Percentiles rank a stretch among this genome's conserved stretches.
Conservation (phyloP, 2,797 vertebrate genomes). For the Rhinogobio ventralis region DNA sequence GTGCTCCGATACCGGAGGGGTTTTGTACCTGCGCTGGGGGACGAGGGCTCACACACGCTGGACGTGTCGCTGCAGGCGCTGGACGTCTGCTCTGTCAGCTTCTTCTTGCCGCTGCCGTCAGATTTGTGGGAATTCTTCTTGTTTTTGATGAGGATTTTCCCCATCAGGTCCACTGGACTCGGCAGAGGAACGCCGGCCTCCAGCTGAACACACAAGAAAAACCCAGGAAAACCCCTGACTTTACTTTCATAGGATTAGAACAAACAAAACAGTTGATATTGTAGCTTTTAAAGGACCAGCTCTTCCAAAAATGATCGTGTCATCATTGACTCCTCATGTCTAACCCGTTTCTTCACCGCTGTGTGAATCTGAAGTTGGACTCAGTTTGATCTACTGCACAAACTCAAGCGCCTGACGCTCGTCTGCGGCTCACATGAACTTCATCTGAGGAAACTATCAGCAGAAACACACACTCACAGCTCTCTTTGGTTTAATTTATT, state of each 20-base stretch:
- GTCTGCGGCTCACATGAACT: too few relatives aligned
- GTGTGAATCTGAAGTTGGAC: too few relatives aligned
- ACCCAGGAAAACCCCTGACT: not conserved
- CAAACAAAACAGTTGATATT: not conserved
- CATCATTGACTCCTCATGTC: too few relatives aligned
- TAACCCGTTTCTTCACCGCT: too few relatives aligned
- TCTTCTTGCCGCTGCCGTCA: constrained; percentile 91
- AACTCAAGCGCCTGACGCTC: too few relatives aligned
- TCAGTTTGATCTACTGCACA: too few relatives aligned
- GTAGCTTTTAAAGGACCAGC: not conserved
- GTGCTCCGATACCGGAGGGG: too few relatives aligned
- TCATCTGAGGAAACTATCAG: not conserved
- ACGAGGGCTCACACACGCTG: constrained; percentile 92
- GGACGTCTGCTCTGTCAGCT: constrained; percentile 92
- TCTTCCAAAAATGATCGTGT: too few relatives aligned
- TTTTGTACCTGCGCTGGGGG: constrained; percentile 88
- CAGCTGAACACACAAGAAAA: constrained; percentile 75
- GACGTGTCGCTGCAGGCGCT: constrained; percentile 93
- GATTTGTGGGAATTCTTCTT: constrained; percentile 96
- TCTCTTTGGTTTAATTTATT: not conserved
- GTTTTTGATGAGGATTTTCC: constrained; percentile 98
- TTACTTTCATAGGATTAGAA: not conserved
- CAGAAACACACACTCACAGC: not conserved
- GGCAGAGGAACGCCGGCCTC: constrained; percentile 89
- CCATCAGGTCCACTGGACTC: constrained; percentile 94